Evolutionary conservation across 2,113 vertebrate species (phyloP).

Genomic region (Oriolus oriolus): DNA sequence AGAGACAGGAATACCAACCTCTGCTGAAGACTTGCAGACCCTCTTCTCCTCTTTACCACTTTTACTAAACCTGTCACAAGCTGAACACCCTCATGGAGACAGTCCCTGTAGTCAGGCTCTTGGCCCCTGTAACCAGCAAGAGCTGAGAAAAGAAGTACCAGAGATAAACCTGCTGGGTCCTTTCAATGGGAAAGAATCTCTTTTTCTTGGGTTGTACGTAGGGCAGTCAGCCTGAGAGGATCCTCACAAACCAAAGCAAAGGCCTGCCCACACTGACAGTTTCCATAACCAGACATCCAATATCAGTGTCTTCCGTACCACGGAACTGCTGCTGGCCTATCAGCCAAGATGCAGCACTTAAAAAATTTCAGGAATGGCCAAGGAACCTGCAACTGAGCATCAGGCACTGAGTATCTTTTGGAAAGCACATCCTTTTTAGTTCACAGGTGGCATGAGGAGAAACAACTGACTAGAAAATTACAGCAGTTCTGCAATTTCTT

Average conservation of each 20-base stretch:
- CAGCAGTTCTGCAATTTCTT: constrained; percentile 1
- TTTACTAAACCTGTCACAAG: not conserved
- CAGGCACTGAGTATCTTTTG: not conserved
- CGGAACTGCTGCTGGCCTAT: not conserved
- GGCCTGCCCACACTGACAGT: fast-evolving
- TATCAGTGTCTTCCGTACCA: fast-evolving
- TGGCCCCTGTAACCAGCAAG: not conserved
- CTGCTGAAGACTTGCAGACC: not conserved
- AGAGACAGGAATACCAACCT: not conserved
- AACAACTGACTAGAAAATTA: not conserved
- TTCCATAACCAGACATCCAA: not conserved
- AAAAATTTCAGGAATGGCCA: not conserved
- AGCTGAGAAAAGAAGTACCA: not conserved
- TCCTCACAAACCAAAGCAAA: not conserved
- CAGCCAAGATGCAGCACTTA: not conserved
- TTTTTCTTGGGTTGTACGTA: not conserved
- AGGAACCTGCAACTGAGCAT: not conserved
- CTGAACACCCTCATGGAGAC: not conserved
- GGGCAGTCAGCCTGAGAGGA: not conserved
- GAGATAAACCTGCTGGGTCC: not conserved
- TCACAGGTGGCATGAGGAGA: not conserved
- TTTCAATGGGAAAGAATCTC: not conserved
- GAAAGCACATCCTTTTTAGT: not conserved
- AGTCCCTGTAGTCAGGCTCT: not conserved
- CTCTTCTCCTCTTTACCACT: not conserved